phyloP scores from a whole-genome alignment of 2,888 invertebrate species.

The Cataglyphis albicans region DNA sequence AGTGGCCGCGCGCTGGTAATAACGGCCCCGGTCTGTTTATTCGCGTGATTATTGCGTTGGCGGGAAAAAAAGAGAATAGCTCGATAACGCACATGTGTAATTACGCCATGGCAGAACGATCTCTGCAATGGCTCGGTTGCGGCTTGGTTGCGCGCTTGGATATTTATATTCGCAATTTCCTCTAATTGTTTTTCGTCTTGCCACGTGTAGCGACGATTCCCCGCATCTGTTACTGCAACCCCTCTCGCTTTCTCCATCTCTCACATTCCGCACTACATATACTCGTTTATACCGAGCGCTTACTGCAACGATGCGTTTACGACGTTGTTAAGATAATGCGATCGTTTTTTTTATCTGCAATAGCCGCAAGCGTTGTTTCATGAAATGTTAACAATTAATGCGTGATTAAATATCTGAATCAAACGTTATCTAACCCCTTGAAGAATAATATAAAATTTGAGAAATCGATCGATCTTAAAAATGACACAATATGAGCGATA shows the following conservation, averaged over 20 bases:
- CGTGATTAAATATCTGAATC: neutral
- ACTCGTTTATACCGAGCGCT: neutral
- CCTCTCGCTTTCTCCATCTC: neutral
- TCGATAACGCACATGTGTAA: constrained; percentile 34
- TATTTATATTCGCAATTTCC: constrained; percentile 75
- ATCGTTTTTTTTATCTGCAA: neutral
- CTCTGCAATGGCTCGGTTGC: constrained; percentile 3
- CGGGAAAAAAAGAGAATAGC: constrained; percentile 1
- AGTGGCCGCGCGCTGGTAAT: neutral
- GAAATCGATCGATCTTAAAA: neutral
- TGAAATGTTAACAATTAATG: neutral
- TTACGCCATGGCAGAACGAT: constrained; percentile 15
- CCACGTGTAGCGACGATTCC: constrained; percentile 63
- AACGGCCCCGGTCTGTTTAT: constrained; percentile 37
- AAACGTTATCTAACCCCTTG: neutral
- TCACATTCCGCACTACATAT: neutral
- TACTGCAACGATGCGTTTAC: constrained; percentile 14
- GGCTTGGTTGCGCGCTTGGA: constrained; percentile 14
- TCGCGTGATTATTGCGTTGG: constrained; percentile 38
- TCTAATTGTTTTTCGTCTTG: constrained; percentile 51
- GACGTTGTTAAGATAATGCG: neutral
- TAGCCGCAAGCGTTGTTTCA: neutral
- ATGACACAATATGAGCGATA: neutral
- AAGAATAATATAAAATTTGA: neutral
- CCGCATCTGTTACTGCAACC: constrained; percentile 65